A percentile compares a stretch with the other conserved stretches of the same genome.
phyloP scores from a whole-genome alignment of 2,888 invertebrate species.

The Steinernema hermaphroditum region DNA sequence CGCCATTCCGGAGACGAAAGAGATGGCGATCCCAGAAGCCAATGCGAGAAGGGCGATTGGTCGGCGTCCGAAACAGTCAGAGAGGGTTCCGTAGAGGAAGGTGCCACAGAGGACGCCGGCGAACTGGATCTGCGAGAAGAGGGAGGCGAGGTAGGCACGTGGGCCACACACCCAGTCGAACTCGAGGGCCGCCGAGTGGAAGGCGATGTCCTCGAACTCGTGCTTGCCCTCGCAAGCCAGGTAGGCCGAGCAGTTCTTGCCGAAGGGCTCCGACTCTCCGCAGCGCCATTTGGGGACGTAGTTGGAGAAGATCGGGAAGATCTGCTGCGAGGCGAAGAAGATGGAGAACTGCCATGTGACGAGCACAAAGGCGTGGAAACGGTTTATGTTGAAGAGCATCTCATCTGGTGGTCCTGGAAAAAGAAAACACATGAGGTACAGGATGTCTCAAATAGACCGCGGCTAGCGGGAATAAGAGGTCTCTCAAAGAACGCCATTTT shows the following conservation, averaged over 20 bases:
- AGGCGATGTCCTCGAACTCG: constrained; percentile 55
- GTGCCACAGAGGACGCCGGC: constrained; percentile 55
- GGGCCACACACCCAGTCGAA: constrained; percentile 62
- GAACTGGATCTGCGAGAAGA: constrained; percentile 60
- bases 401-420: constrained; percentile 19
- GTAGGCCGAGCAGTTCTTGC: constrained; percentile 54
- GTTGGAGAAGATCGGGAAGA: constrained; percentile 64
- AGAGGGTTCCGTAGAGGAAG: constrained; percentile 55
- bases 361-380: constrained; percentile 62
- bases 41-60: constrained; percentile 49
- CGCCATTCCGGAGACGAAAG: constrained; percentile 39
- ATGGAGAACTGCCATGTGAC: constrained; percentile 65
- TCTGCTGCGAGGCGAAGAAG: constrained; percentile 62
- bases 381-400: constrained; percentile 63
- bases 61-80: constrained; percentile 37
- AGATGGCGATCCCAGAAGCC: constrained; percentile 49
- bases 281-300: constrained; percentile 58
- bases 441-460: too few species aligned
- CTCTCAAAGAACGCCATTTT: too few species aligned
- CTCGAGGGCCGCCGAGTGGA: constrained; percentile 59
- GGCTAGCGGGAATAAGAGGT: too few species aligned
- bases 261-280: constrained; percentile 45
- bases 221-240: constrained; percentile 47
- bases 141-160: constrained; percentile 47
- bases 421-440: too few species aligned